phyloP scores from a whole-genome alignment of 2,113 vertebrate genomes.

The Butorides virescens region DNA sequence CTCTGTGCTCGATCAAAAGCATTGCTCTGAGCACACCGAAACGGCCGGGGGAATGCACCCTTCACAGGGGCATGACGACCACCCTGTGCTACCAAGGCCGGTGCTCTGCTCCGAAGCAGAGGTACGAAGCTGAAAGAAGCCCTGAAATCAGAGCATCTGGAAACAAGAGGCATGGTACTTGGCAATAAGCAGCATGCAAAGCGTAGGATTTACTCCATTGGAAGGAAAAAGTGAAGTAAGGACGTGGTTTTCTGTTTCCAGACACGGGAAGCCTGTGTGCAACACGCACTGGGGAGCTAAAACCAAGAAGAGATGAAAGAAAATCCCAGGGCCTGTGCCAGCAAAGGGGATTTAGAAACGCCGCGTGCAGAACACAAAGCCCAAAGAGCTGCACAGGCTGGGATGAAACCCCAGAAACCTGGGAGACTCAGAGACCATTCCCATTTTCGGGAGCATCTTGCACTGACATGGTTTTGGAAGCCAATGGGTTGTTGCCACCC shows the following conservation, averaged over 20 bases:
- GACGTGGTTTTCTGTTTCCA: neutral
- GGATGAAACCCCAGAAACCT: neutral
- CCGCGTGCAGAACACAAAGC: neutral
- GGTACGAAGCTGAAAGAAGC: neutral
- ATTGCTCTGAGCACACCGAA: neutral
- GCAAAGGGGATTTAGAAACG: neutral
- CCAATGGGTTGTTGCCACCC: neutral
- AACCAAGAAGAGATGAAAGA: neutral
- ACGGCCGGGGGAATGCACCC: fast-evolving
- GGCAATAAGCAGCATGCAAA: neutral
- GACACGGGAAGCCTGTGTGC: neutral
- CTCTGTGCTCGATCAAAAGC: neutral
- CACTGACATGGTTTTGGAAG: neutral
- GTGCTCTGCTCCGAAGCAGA: neutral
- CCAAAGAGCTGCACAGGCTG: neutral
- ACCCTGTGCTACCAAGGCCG: neutral
- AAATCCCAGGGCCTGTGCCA: neutral
- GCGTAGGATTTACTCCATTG: neutral
- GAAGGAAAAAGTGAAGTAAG: neutral
- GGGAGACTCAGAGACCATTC: neutral
- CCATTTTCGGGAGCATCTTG: neutral
- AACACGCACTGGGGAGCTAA: neutral
- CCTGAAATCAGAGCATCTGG: neutral
- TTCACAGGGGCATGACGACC: fast-evolving
- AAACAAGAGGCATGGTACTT: fast-evolving